Evolutionary conservation across 2,888 invertebrate genomes (phyloP).

Genomic region (Chrysolina haemoptera): DNA sequence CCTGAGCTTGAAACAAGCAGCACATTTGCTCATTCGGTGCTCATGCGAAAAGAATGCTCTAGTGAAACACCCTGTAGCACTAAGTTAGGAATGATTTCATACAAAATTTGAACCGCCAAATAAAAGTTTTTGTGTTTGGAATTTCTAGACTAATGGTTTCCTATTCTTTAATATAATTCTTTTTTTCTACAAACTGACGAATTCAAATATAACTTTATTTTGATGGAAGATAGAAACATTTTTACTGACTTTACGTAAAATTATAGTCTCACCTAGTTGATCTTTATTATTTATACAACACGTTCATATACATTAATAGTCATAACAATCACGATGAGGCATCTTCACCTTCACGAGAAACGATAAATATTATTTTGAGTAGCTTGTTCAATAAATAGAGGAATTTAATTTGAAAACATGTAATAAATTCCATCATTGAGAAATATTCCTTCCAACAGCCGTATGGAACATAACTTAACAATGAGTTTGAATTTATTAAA

Average conservation of each 20-base stretch:
- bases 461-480: neutral
- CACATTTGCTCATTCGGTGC: too few species aligned
- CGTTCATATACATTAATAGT: neutral
- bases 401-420: neutral
- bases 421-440: neutral
- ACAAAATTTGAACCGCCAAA: too few species aligned
- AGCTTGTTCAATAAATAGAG: constrained; percentile 3
- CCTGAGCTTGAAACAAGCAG: too few species aligned
- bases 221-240: neutral
- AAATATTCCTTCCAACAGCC: neutral
- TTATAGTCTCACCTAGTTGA: neutral
- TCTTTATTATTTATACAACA: neutral
- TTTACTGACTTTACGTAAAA: neutral
- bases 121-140: too few species aligned
- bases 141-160: too few species aligned
- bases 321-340: constrained; percentile 9
- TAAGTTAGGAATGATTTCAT: too few species aligned
- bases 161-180: too few species aligned
- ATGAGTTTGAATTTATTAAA: neutral
- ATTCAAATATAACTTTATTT: too few species aligned
- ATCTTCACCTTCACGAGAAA: neutral
- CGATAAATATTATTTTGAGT: neutral
- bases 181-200: too few species aligned
- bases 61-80: too few species aligned
- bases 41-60: too few species aligned